Conservation (phyloP, 2,888 invertebrate species). For the Hedychridium roseum region DNA sequence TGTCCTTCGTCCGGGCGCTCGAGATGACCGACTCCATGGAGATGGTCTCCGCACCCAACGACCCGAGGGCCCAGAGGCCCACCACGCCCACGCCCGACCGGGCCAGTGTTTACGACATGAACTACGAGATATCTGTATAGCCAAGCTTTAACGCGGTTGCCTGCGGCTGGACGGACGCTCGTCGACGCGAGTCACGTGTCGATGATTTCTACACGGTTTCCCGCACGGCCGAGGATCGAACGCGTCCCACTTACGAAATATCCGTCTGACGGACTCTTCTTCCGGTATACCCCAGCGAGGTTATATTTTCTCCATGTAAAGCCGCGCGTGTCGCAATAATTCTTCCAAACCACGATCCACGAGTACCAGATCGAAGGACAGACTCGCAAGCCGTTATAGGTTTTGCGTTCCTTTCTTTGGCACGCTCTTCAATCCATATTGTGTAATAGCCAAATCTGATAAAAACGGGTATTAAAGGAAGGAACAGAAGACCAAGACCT, state of each 20-base stretch:
- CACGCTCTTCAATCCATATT: too few relatives aligned
- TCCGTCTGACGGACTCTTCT: slow-evolving; percentile 36
- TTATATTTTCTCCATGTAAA: too few relatives aligned
- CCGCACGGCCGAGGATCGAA: slow-evolving; percentile 28
- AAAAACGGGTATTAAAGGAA: too few relatives aligned
- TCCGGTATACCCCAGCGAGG: neutral
- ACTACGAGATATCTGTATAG: slow-evolving; percentile 96
- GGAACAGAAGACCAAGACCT: too few relatives aligned
- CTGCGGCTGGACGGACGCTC: slow-evolving; percentile 55
- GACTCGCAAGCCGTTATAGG: too few relatives aligned
- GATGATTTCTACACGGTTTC: too few relatives aligned
- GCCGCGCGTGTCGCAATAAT: too few relatives aligned
- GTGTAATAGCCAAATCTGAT: too few relatives aligned
- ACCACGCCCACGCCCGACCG: slow-evolving; percentile 79
- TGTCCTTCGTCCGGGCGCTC: slow-evolving; percentile 88
- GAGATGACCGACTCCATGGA: slow-evolving; percentile 91
- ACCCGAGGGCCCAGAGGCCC: slow-evolving; percentile 56
- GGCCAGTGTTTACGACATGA: slow-evolving; percentile 92
- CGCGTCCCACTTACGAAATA: slow-evolving; percentile 41
- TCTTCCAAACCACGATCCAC: too few relatives aligned
- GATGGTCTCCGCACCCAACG: slow-evolving; percentile 69
- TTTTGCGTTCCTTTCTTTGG: too few relatives aligned
- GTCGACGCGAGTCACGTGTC: slow-evolving; percentile 24
- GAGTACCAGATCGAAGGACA: too few relatives aligned
- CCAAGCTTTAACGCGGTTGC: slow-evolving; percentile 56